phyloP scores from a whole-genome alignment of 2,113 vertebrate species.

The Labeo catla region DNA sequence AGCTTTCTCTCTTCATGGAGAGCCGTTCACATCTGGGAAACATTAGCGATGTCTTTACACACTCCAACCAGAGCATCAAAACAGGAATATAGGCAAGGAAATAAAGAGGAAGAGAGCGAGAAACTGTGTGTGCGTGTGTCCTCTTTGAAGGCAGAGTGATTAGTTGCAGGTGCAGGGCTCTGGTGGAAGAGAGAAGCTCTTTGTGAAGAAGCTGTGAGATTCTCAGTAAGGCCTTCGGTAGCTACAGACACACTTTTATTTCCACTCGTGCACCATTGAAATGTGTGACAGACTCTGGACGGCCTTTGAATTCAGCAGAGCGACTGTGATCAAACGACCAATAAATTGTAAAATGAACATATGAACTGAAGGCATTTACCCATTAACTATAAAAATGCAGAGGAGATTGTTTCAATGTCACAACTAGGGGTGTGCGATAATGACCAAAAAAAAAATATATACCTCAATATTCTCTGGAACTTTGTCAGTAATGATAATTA shows the following conservation, averaged over 20 bases:
- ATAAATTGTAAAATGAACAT: not conserved
- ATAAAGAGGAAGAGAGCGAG: constrained; percentile 14
- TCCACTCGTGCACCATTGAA: constrained; percentile 44
- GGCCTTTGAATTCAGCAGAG: constrained; percentile 62
- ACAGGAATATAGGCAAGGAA: constrained; percentile 19
- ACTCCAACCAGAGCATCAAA: constrained; percentile 36
- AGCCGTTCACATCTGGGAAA: constrained; percentile 51
- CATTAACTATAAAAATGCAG: not conserved
- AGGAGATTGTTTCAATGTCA: not conserved
- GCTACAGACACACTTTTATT: constrained; percentile 72
- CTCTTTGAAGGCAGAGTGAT: constrained; percentile 48
- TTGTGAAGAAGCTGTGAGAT: constrained; percentile 55
- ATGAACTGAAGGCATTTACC: not conserved
- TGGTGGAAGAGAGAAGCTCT: constrained; percentile 56
- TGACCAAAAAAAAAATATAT: too few species aligned
- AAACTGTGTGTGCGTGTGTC: constrained; percentile 19
- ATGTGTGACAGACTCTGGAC: constrained; percentile 7
- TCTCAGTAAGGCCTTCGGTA: constrained; percentile 58
- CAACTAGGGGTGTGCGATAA: too few species aligned
- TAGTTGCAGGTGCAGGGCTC: constrained; percentile 66
- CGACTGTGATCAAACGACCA: constrained; percentile 25
- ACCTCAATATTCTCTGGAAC: too few species aligned
- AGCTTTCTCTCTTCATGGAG: constrained; percentile 19
- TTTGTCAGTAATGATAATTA: too few species aligned
- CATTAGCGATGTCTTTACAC: constrained; percentile 46